phyloP scores from a whole-genome alignment of 2,113 vertebrate species.

The Corythornis vintsioides region DNA sequence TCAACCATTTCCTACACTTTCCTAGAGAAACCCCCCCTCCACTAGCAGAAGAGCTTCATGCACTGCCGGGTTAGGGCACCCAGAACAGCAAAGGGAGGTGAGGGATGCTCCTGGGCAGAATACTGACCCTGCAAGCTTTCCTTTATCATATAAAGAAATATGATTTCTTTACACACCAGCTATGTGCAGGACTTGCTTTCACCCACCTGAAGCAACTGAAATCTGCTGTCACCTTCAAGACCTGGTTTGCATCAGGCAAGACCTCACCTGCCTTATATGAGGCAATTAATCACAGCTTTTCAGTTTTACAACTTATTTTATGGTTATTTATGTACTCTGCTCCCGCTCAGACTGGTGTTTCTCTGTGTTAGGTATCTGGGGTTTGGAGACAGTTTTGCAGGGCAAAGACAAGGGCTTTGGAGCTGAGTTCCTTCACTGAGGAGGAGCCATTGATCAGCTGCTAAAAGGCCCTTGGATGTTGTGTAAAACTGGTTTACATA shows the following conservation, averaged over 20 bases:
- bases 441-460: background rate
- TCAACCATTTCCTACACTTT: background rate
- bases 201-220: background rate
- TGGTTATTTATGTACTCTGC: background rate
- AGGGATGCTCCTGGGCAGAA: background rate
- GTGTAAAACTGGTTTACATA: background rate
- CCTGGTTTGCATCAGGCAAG: background rate
- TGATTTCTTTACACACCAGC: background rate
- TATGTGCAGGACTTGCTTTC: background rate
- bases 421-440: background rate
- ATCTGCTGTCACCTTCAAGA: background rate
- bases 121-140: background rate
- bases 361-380: background rate
- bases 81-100: background rate
- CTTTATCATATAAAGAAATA: background rate
- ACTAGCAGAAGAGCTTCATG: background rate
- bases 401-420: background rate
- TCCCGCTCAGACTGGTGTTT: background rate
- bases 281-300: background rate
- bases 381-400: background rate
- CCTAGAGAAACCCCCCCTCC: background rate
- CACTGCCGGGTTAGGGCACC: background rate
- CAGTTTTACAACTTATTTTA: background rate
- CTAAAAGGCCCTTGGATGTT: background rate
- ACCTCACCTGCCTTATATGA: background rate